Base-by-base conservation (phyloP, 1,140 invertebrate genomes). In the Drosophila novamexicana region DNA sequence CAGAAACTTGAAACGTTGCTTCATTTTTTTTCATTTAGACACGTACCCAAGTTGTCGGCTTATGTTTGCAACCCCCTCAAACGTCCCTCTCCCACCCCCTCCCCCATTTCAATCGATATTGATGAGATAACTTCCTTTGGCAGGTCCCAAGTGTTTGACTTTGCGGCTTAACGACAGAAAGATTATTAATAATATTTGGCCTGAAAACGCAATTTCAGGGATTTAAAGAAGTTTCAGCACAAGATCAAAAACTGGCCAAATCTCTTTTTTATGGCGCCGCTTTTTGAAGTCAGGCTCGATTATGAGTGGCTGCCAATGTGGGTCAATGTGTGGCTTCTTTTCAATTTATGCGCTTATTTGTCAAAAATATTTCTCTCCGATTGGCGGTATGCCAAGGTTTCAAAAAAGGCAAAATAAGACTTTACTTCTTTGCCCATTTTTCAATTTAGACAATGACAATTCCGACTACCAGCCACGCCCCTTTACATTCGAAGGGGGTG, bases 331-430 rank as follows among this genome's bases (percentile, higher is more conserved):
- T 74, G 70, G 69, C 49, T 58, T 61, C 63, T 70, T 62, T 65
- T 71, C 76, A 71, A 78, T 78, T 75, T 78, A 75, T 77, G 71
- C 75, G 72, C 72, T 70, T 75, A 61, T 78, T 70, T 71, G 73
- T 65, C 59, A 61, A 67, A 50, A 75, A 42, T 29, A n/a, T 37
- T 32, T 62, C 10, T 16, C 22, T 36, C 10, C 29, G 14, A 34
- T 36, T 77, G 75, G 70, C 58, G n/a, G 5, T 10, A 8, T 10
- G 70, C 75, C 75, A 66, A 76, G 22, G 34, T 32, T 36, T 10
- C 40, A 49, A 49, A 42, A 47, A 45, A 53, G 22, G 7, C 10
- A 50, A 49, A 57, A 63, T 37, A 45, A 22, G 36, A 14, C 70
- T 57, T 74, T 29, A 67, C 52, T 73, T 50, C 42, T 29, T 40